Evolutionary conservation across 2,797 vertebrate species (phyloP).

Genomic region (Mastacembelus armatus): DNA sequence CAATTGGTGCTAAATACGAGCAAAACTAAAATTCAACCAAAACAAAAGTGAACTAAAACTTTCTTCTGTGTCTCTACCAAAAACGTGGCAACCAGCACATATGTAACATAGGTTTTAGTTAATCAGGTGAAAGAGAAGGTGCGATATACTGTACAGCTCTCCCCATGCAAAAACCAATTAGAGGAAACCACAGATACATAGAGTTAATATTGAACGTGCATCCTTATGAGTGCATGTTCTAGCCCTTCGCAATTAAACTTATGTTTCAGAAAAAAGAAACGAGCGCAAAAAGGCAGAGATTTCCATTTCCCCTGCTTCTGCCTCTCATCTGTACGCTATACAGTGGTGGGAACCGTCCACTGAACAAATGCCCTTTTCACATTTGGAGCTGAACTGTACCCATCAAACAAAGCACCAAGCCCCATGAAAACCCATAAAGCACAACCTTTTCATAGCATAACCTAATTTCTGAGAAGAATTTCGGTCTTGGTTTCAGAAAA

Average conservation of each 20-base stretch:
- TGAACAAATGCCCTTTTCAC: conserved; percentile 20
- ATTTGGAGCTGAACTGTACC: not conserved
- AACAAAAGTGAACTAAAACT: not conserved
- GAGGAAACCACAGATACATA: conserved; percentile 40
- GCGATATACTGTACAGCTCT: conserved; percentile 9
- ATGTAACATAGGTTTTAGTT: conserved; percentile 17
- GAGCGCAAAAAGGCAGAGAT: conserved; percentile 9
- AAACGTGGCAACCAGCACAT: not conserved
- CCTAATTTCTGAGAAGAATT: conserved; percentile 5
- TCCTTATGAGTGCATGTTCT: conserved; percentile 57
- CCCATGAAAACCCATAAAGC: not conserved
- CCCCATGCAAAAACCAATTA: conserved; percentile 43
- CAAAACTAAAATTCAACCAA: not conserved
- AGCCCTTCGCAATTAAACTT: conserved; percentile 79
- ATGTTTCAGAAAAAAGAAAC: conserved; percentile 17
- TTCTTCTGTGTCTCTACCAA: conserved; percentile 13
- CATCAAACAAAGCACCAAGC: not conserved
- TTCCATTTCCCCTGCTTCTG: not conserved
- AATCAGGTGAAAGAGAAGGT: conserved; percentile 9
- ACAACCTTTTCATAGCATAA: not conserved
- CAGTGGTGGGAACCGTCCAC: conserved; percentile 8
- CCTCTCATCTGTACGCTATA: conserved; percentile 48
- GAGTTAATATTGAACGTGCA: conserved; percentile 58
- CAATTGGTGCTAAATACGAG: not conserved
- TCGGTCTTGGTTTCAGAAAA: conserved; percentile 27